Evolutionary conservation across 2,797 vertebrate species (phyloP), one percentile per base, ranked within the genome.

Genomic region (Chaenodraco wilsoni): DNA sequence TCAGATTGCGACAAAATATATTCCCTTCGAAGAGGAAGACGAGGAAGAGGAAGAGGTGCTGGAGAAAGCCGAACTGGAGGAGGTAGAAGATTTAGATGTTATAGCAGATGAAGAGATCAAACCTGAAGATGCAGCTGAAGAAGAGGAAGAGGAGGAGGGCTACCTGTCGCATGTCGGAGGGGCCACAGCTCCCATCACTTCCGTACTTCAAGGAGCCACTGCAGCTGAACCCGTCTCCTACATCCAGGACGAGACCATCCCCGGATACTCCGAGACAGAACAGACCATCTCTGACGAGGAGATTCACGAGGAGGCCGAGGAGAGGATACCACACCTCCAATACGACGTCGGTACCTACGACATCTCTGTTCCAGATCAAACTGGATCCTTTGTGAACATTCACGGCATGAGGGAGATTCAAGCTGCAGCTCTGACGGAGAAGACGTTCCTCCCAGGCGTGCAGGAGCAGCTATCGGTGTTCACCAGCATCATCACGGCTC

Each of bases 251-350:
- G 97, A 99, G 91, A 98, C 96, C 19, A 99, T 99, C 74, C 98
- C 98, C 0, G 97, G 96, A 70, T 98, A 97, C 86, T 98, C 98
- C 2, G 98, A 99, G 90, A 99, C 98, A 0, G 98, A 99, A 71
- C 98, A 99, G 89, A 99, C 98, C 31, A 98, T 99, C 90, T 99
- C 98, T n/a, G 98, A 99, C 31, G 98, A 99, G 78, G 98, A 99
- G 92, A 99, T 99, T 74, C 97, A 99, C 0, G 98, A 99, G 19
- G 98, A 99, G 79, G 95, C 96, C 0, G 98, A 99, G 77, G 98
- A 98, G 77, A 95, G 96, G 74, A 95, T 97, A 54, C 95, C 95
- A 41, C 96, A 97, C 67, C 93, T 98, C 69, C 96, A 96, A 21
- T 96, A 98, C 9, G 96, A 98, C 48, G 92, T 96, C 1, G 93